A percentile compares a stretch with the other conserved stretches of the same genome.
phyloP scores from a whole-genome alignment of 1,140 invertebrate species.

The Doryteuthis pealeii region DNA sequence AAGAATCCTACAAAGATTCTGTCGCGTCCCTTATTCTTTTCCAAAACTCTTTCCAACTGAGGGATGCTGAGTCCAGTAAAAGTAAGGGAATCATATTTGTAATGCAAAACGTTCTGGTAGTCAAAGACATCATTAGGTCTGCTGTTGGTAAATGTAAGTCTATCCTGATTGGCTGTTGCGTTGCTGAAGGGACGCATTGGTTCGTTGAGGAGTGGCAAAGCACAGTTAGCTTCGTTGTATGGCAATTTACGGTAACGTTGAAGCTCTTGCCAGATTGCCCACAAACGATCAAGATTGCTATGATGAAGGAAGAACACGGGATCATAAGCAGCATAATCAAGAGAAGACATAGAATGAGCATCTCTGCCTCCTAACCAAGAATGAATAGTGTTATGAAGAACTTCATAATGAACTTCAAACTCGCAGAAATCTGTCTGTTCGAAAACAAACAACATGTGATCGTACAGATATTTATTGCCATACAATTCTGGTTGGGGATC shows the following conservation, averaged over 20 bases:
- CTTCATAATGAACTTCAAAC: slow-evolving; percentile 30
- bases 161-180: slow-evolving; percentile 14
- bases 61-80: slow-evolving; percentile 20
- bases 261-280: slow-evolving; percentile 32
- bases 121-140: slow-evolving; percentile 18
- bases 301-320: slow-evolving; percentile 17
- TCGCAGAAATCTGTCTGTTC: slow-evolving; percentile 28
- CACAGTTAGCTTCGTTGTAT: slow-evolving; percentile 31
- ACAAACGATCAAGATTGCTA: slow-evolving; percentile 29
- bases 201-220: slow-evolving; percentile 20
- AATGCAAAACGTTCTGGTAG: slow-evolving; percentile 18
- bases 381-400: slow-evolving; percentile 33
- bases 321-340: slow-evolving; percentile 23
- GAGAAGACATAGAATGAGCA: slow-evolving; percentile 23
- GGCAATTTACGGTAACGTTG: slow-evolving; percentile 26
- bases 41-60: slow-evolving; percentile 15
- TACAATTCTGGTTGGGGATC: slow-evolving; percentile 28
- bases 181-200: slow-evolving; percentile 22
- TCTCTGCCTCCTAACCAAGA: slow-evolving; percentile 24
- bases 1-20: slow-evolving; percentile 26
- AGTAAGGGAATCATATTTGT: slow-evolving; percentile 29
- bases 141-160: slow-evolving; percentile 15
- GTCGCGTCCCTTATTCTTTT: slow-evolving; percentile 17
- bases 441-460: slow-evolving; percentile 24
- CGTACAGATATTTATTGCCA: slow-evolving; percentile 21